Conservation (phyloP, 2,888 invertebrate species). For the Glyphotaelius pellucidus region DNA sequence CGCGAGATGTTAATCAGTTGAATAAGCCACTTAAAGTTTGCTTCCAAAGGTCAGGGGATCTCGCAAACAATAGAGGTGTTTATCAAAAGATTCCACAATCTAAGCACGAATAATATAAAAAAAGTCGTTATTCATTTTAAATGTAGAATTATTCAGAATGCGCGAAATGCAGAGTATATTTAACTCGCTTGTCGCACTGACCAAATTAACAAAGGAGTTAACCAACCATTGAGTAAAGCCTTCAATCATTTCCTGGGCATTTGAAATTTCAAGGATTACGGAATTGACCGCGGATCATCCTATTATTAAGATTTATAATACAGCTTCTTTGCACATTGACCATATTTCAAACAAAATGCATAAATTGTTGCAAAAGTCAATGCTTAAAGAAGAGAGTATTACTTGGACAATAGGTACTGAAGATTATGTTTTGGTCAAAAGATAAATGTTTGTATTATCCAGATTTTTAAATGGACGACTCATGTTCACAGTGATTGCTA, state of each 20-base stretch:
- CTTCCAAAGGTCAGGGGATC: background rate
- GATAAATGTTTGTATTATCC: background rate
- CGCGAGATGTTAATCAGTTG: background rate
- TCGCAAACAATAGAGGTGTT: background rate
- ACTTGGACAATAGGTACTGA: background rate
- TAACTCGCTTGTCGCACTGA: background rate
- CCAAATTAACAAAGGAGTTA: background rate
- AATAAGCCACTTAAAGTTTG: background rate
- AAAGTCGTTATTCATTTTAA: background rate
- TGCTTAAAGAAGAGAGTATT: background rate
- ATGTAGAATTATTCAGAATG: background rate
- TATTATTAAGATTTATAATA: background rate
- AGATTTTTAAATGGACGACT: background rate
- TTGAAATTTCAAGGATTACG: background rate
- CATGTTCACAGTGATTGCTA: background rate
- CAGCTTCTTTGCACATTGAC: background rate
- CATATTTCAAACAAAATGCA: background rate
- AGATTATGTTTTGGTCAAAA: background rate
- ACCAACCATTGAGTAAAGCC: background rate
- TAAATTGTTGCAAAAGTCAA: background rate
- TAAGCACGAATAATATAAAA: background rate
- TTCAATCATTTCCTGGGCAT: background rate
- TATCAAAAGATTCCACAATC: constrained; percentile 2
- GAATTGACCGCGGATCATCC: background rate
- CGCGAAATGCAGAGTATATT: background rate